Base-by-base conservation (phyloP, 2,797 vertebrate genomes). In the Petrocephalus sullivani region DNA sequence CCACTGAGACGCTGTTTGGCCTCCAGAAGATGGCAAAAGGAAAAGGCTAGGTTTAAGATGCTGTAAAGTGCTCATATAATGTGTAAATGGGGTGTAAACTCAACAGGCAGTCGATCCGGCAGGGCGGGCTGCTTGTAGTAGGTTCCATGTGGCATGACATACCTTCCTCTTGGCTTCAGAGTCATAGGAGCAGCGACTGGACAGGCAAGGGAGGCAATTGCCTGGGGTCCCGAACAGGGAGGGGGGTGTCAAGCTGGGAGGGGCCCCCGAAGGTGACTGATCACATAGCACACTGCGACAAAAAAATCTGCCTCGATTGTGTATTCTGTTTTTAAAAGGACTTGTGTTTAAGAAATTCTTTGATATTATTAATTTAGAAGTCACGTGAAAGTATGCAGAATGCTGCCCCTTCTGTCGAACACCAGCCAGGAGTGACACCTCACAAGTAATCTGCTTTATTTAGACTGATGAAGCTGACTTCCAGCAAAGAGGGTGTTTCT, bases 61-160 rank as follows among this genome's bases (percentile, higher is more conserved):
- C 71, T 14, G 71, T 78, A 33, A 46, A 78, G 71, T 46, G 71
- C 16, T 78, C 71, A 78, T 78, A 78, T 78, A 78, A 78, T 19
- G 33, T 78, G 71, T 46, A 78, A 78, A 78, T 78, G 33, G 71
- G 71, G 71, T 78, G 71, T 19, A 78, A 78, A 78, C 37, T 78
- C 37, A 78, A 37, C 71, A 46, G 33, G 71, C 71, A 78, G 12
- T 46, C 37, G 41, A 37, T 78, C 71, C 14, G 61, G 61, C 61
- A 14, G 28, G 28, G 14, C 61, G 1, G 23, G 23, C 61, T 67
- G 10, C 9, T 67, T 4, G 2, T 23, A 67, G 61, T 10, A 67
- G 61, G 61, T 5, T 23, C 61, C 23, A 33, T 67, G 28, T 67
- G 61, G 61, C 10, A 67, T 33, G 23, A 67, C 33, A 67, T 67